Base-by-base conservation (phyloP, 2,888 invertebrate genomes). In the Oegoconia quadripuncta region DNA sequence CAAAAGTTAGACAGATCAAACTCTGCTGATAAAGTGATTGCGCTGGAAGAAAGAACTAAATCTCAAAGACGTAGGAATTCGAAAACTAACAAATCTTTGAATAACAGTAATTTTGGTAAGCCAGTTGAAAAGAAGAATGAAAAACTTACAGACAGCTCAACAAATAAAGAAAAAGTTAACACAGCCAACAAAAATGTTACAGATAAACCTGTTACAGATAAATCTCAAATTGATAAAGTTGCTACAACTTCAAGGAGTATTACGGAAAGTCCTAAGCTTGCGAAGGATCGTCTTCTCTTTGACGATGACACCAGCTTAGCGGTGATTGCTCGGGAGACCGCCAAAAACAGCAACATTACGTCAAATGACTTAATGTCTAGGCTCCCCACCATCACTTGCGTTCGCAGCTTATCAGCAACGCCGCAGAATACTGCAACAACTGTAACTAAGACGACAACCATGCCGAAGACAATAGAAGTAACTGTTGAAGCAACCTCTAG, bases 301-400 rank as follows among this genome's bases (percentile, higher is more conserved):
- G 81, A 83, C 17, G 82, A 86, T 26, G 64, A 84, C 36, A 69
- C 62, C 2, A 70, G 58, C n/a, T 46, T 80, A 38, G 75, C 79
- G 0, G 59, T 62, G 0, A 39, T 79, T 14, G 74, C 78, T 9
- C 59, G 70, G 3, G 65, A 67, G 37, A 49, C 52, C 1, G 41
- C 48, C n/a, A 57, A 52, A 13, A 43, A 18, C 9, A 41, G 37
- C n/a, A 38, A 51, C 1, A 42, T 58, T 3, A 46, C 35, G 2
- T 59, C 37, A 18, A 55, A 53, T 6, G 39, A n/a, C n/a, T n/a
- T n/a, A n/a, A n/a, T 48, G 1, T 34, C 52, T 1, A 61, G 72
- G 0, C 52, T 78, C 1, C 84, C 86, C 0, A 82, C 80, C 0
- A 83, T 82, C 9, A 81, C 66, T 40, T 68, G 68, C 34, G 77